phyloP scores from a whole-genome alignment of 2,888 invertebrate genomes.

The Drosophila lutescens region DNA sequence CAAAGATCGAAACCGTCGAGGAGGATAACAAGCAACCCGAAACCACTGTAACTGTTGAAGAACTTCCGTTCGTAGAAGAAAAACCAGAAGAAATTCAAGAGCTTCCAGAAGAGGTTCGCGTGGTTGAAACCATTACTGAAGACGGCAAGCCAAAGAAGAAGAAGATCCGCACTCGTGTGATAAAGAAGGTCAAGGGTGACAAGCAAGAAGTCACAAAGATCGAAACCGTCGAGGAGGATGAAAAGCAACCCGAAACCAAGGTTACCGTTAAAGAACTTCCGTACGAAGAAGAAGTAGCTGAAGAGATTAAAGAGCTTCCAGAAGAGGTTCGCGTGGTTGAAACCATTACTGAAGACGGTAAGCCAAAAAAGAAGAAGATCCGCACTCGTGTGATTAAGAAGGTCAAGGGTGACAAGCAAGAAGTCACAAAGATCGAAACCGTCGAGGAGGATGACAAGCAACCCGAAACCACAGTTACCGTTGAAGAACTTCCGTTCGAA shows the following conservation, averaged over 20 bases:
- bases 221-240: conserved; percentile 6
- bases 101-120: conserved; percentile 4
- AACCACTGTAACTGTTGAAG: background rate
- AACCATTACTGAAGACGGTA: conserved; percentile 1
- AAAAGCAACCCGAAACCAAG: background rate
- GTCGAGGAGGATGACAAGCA: conserved; percentile 5
- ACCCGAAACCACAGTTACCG: background rate
- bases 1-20: conserved; percentile 8
- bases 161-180: conserved; percentile 3
- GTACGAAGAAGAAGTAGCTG: background rate
- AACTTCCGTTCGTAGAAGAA: background rate
- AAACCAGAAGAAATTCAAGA: background rate
- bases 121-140: background rate
- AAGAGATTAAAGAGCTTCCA: conserved; percentile 3
- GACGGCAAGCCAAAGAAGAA: conserved; percentile 8
- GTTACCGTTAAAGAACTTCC: conserved; percentile 1
- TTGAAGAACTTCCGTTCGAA: background rate
- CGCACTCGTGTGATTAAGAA: conserved; percentile 3
- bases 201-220: conserved; percentile 8
- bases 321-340: conserved; percentile 1
- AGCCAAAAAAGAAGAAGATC: conserved; percentile 10
- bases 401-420: conserved; percentile 9
- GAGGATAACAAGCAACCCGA: conserved; percentile 6
- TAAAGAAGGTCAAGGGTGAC: conserved; percentile 8
- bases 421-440: conserved; percentile 3